Evolutionary conservation across 2,888 invertebrate genomes (phyloP).

Genomic region (Trilocha varians): DNA sequence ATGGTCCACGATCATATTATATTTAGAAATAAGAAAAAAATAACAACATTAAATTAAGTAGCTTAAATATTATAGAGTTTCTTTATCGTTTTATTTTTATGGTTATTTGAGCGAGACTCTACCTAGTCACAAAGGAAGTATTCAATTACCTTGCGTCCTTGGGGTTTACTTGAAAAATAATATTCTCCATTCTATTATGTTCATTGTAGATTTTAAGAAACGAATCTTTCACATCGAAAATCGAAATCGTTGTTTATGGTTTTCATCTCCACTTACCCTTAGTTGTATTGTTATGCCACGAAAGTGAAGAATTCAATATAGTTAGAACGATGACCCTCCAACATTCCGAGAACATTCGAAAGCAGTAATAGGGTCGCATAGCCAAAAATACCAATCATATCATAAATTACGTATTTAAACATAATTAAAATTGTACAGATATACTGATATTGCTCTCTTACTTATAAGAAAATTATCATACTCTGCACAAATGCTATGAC

Average conservation of each 20-base stretch:
- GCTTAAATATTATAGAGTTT: not conserved
- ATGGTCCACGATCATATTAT: constrained; percentile 9
- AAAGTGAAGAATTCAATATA: constrained; percentile 37
- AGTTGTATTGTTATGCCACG: constrained; percentile 3
- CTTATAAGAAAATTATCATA: no score
- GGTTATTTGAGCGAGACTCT: not conserved
- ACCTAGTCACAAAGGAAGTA: not conserved
- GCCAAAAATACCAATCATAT: constrained; percentile 31
- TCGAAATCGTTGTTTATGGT: not conserved
- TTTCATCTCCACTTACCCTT: no score
- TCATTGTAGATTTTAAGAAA: not conserved
- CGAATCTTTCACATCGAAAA: not conserved
- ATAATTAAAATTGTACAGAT: no score
- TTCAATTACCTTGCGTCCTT: not conserved
- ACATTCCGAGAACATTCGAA: constrained; percentile 33
- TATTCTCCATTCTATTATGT: not conserved
- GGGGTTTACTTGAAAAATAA: not conserved
- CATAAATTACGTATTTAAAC: constrained; percentile 13
- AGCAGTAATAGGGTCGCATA: constrained; percentile 31
- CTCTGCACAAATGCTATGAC: no score
- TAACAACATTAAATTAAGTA: not conserved
- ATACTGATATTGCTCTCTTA: no score
- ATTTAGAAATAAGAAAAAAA: not conserved
- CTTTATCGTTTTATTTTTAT: not conserved
- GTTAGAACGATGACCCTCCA: constrained; percentile 26